phyloP scores from a whole-genome alignment of 1,140 invertebrate species.

The Polypedilum vanderplanki region DNA sequence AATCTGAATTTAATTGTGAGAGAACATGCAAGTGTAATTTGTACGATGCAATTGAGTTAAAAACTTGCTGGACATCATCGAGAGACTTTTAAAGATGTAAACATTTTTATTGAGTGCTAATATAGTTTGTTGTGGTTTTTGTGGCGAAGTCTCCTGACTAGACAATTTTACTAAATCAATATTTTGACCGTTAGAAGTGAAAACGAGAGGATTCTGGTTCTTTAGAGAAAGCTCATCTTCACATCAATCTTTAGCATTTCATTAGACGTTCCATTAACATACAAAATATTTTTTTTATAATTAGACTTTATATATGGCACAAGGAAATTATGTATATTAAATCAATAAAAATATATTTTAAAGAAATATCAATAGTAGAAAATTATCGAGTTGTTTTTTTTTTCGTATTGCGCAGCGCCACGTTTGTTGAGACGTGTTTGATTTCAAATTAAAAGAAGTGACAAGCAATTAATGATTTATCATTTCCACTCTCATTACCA shows the following conservation, averaged over 20 bases:
- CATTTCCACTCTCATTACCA: constrained; percentile 4
- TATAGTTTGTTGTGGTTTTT: no score
- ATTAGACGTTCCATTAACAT: no score
- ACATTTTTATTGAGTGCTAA: no score
- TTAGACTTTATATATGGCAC: background rate
- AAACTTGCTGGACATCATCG: background rate
- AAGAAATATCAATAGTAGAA: no score
- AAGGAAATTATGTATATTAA: background rate
- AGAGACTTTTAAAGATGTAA: background rate
- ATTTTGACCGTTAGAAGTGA: no score
- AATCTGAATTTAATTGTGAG: background rate
- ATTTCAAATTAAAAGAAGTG: constrained; percentile 19
- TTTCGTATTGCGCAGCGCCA: background rate
- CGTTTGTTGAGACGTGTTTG: background rate
- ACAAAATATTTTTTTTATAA: background rate
- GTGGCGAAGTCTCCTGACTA: no score
- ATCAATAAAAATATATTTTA: background rate
- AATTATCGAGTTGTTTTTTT: background rate
- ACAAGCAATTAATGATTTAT: constrained; percentile 19
- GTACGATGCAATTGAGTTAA: background rate
- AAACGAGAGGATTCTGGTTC: no score
- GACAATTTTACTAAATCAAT: no score
- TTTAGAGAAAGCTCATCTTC: no score
- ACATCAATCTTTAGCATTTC: no score
- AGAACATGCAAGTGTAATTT: background rate